phyloP scores from a whole-genome alignment of 1,140 invertebrate species.

The Drosophila jambulina region DNA sequence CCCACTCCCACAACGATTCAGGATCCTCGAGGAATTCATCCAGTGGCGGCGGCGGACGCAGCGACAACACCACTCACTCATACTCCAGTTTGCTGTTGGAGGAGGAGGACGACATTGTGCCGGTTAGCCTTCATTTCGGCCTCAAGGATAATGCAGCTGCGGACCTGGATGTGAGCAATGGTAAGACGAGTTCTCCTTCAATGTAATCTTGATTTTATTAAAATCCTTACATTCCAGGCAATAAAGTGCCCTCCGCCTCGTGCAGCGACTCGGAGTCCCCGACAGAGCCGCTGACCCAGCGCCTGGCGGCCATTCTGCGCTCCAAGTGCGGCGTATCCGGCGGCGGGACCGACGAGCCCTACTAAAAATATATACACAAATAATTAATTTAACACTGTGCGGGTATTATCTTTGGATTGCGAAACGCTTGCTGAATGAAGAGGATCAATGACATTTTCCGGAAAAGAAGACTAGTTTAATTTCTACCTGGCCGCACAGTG shows the following conservation, averaged over 20 bases:
- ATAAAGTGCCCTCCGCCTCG: slow-evolving; percentile 81
- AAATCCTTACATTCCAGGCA: slow-evolving; percentile 54
- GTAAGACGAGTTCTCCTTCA: slow-evolving; percentile 13
- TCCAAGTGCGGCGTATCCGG: slow-evolving; percentile 83
- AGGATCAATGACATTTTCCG: slow-evolving; percentile 4
- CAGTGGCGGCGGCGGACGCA: slow-evolving; percentile 74
- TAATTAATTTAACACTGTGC: slow-evolving; percentile 15
- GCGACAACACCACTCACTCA: slow-evolving; percentile 83
- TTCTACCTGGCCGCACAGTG: slow-evolving; percentile 37
- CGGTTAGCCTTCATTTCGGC: slow-evolving; percentile 66
- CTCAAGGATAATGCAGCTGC: slow-evolving; percentile 46
- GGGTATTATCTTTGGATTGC: slow-evolving; percentile 20
- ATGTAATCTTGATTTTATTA: neutral
- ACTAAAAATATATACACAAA: slow-evolving; percentile 40
- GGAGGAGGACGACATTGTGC: slow-evolving; percentile 83
- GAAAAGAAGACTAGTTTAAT: slow-evolving; percentile 5
- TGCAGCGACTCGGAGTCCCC: slow-evolving; percentile 88
- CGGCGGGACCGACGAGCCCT: slow-evolving; percentile 50
- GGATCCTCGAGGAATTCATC: slow-evolving; percentile 80
- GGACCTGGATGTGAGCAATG: slow-evolving; percentile 80
- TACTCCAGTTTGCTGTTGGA: slow-evolving; percentile 84
- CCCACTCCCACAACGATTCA: slow-evolving; percentile 72
- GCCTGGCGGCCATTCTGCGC: slow-evolving; percentile 85
- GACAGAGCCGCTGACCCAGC: slow-evolving; percentile 87
- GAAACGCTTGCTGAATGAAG: slow-evolving; percentile 12